Percentiles rank a stretch among this genome's conserved stretches.
phyloP scores from a whole-genome alignment of 2,113 vertebrate genomes.

The Athene cunicularia region DNA sequence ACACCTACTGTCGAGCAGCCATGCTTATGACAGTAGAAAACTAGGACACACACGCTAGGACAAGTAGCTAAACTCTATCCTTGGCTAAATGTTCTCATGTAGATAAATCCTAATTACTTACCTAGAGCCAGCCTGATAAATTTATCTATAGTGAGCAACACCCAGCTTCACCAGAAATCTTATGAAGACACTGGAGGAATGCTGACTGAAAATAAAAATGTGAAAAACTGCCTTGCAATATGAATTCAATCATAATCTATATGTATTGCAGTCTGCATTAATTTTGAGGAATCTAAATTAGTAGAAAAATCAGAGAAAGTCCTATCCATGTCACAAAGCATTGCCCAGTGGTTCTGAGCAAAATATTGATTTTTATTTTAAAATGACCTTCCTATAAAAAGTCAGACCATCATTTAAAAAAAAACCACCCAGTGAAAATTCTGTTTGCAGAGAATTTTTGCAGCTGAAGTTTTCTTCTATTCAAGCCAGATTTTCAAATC shows the following conservation, averaged over 20 bases:
- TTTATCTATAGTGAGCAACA: background rate
- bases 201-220: background rate
- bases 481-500: background rate
- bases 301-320: background rate
- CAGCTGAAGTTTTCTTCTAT: background rate
- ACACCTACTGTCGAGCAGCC: background rate
- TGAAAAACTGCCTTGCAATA: background rate
- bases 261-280: background rate
- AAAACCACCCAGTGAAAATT: background rate
- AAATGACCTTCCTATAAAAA: background rate
- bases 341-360: background rate
- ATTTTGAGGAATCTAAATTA: background rate
- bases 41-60: background rate
- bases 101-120: background rate
- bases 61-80: background rate
- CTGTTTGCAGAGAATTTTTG: background rate
- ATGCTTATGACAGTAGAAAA: background rate
- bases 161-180: background rate
- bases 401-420: background rate
- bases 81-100: background rate
- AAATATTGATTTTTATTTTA: background rate
- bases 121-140: background rate
- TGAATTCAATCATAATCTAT: background rate
- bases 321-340: background rate
- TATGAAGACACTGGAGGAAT: background rate